Conservation (phyloP, 1,140 invertebrate genomes). For the Conus ventricosus region DNA sequence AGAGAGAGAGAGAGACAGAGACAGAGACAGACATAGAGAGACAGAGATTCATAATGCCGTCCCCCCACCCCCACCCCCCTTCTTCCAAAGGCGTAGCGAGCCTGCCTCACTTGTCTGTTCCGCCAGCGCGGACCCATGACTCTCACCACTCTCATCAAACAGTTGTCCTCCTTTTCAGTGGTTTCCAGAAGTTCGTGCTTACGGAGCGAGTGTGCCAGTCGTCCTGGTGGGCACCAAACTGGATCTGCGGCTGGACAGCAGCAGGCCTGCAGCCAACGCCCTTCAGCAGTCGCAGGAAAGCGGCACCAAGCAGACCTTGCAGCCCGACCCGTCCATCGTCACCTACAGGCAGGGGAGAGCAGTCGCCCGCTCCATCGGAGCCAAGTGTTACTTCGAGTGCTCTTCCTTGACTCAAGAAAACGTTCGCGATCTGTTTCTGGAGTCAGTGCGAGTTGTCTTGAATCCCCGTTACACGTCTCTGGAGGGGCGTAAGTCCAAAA, state of each 20-base stretch:
- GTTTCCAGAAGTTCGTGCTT: conserved; percentile 88
- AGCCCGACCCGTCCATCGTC: conserved; percentile 80
- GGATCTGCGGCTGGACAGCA: conserved; percentile 78
- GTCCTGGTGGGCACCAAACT: conserved; percentile 82
- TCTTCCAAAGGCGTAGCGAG: too few species aligned
- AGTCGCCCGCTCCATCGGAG: conserved; percentile 82
- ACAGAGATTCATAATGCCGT: too few species aligned
- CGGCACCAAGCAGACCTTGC: conserved; percentile 84
- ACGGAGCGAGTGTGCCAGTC: conserved; percentile 91
- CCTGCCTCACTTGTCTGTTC: too few species aligned
- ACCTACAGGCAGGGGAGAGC: conserved; percentile 84
- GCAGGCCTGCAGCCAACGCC: conserved; percentile 77
- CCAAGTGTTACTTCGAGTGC: conserved; percentile 93
- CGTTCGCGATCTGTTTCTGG: conserved; percentile 93
- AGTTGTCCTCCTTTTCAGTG: conserved; percentile 76
- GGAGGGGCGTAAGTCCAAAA: too few species aligned
- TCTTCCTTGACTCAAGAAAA: conserved; percentile 94
- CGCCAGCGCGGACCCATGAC: too few species aligned
- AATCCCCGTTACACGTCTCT: background rate
- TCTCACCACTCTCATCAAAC: too few species aligned
- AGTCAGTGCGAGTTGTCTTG: conserved; percentile 86
- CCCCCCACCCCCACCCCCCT: too few species aligned
- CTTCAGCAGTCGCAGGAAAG: conserved; percentile 83
- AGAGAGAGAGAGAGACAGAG: too few species aligned
- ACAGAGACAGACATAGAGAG: too few species aligned